Conservation (phyloP, 92 coral and sea anemone genomes). For the Porites divaricata region DNA sequence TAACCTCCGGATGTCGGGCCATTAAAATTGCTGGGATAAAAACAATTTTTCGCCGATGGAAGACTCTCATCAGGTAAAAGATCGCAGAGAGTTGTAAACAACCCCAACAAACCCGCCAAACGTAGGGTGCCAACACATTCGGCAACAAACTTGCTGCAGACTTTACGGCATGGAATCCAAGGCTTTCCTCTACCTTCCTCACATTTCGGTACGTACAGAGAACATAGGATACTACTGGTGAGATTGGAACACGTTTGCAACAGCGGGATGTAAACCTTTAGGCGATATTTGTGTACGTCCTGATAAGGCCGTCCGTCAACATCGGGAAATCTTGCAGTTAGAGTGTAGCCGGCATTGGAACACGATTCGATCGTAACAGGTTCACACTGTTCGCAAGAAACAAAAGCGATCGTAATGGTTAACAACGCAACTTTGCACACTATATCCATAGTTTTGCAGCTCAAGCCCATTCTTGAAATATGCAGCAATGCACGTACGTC, state of each 20-base stretch:
- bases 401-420: background rate
- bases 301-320: constrained; percentile 65
- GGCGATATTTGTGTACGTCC: constrained; percentile 43
- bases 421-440: background rate
- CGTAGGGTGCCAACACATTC: constrained; percentile 26
- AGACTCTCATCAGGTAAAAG: constrained; percentile 49
- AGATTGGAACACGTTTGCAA: constrained; percentile 46
- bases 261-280: constrained; percentile 25
- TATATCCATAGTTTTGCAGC: constrained; percentile 1
- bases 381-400: constrained; percentile 27
- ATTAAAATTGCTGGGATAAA: constrained; percentile 59
- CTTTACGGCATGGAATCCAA: constrained; percentile 60
- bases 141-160: constrained; percentile 63
- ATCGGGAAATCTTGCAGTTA: constrained; percentile 64
- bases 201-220: constrained; percentile 72
- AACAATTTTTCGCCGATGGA: constrained; percentile 30
- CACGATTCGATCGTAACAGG: constrained; percentile 32
- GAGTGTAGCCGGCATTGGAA: constrained; percentile 45
- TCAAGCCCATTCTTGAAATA: no score
- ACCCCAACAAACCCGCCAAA: constrained; percentile 40
- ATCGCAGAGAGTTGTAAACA: constrained; percentile 62
- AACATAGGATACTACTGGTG: constrained; percentile 65
- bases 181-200: constrained; percentile 35
- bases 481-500: no score
- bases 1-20: constrained; percentile 23